Conservation (phyloP, 2,888 invertebrate genomes). For the Pseudococcus jackbeardsleyi region DNA sequence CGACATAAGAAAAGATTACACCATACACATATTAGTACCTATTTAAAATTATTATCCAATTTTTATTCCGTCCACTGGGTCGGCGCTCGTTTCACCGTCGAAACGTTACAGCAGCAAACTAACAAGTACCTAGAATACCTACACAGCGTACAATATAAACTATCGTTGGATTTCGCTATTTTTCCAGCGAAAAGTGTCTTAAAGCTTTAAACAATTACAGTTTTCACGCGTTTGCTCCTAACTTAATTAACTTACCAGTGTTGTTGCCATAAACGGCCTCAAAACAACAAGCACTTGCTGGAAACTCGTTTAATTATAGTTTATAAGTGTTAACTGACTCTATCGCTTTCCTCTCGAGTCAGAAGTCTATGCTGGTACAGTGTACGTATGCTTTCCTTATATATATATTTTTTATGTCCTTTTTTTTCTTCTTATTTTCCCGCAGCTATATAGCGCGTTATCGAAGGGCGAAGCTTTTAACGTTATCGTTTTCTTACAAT, state of each 20-base stretch:
- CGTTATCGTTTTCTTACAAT: conserved; percentile 48
- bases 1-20: neutral
- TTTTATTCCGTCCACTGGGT: neutral
- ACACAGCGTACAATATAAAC: conserved; percentile 20
- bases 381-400: neutral
- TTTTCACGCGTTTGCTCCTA: conserved; percentile 35
- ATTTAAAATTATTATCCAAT: conserved; percentile 8
- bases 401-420: conserved; percentile 7
- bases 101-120: neutral
- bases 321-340: conserved; percentile 54
- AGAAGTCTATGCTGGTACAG: neutral
- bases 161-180: conserved; percentile 42
- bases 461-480: conserved; percentile 44
- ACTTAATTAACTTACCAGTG: conserved; percentile 54
- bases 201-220: conserved; percentile 49
- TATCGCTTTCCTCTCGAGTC: conserved; percentile 29
- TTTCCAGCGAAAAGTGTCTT: conserved; percentile 19
- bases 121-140: neutral
- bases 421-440: conserved; percentile 27
- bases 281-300: conserved; percentile 41
- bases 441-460: conserved; percentile 12
- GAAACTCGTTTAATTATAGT: conserved; percentile 53
- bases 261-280: conserved; percentile 49
- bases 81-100: neutral
- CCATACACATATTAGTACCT: neutral